Base-by-base conservation (phyloP, 2,888 invertebrate species). In the Oligia latruncula region DNA sequence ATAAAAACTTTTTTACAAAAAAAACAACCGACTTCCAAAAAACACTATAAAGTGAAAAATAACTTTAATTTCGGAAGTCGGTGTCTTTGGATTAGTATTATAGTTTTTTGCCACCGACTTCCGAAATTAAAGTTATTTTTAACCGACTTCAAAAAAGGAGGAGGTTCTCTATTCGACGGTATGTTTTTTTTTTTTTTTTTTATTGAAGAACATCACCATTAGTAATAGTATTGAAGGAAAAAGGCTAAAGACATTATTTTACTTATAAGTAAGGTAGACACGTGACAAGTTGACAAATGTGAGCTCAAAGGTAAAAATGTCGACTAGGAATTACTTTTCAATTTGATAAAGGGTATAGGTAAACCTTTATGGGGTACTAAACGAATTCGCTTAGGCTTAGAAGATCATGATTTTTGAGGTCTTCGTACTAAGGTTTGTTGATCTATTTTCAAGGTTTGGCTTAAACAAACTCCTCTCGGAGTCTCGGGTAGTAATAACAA, bases 271-370 rank as follows among this genome's bases (percentile, higher is more conserved):
- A 6, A 52, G n/a, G 52, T 35, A 55, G 17, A 11, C 20, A 74
- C 73, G 82, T 84, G 74, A 66, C 71, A 43, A 40, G 29, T 58
- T 82, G 65, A 82, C 64, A 15, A 81, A 79, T 79, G 65, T 71
- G 20, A 17, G 40, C 40, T 68, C 71, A 71, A 62, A 80, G 74
- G 68, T 62, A 5, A 40, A 40, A 40, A 40, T 40, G 40, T 40
- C 5, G 15, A 40, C 71, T 64, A 71, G 49, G 60, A 58, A 80
- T 73, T 71, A 66, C n/a, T 80, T 84, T 43, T 29, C 13, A 64
- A 23, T 73, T 72, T 68, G 23, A 72, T 64, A 60, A 65, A 70
- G 23, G 35, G 6, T 40, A 13, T 3, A 55, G 13, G 55, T 72
- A 23, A 49, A 55, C 15, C 71, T 40, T 71, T 71, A 6, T 11